phyloP scores from a whole-genome alignment of 2,797 vertebrate species.

The Pantherophis alleghaniensis region DNA sequence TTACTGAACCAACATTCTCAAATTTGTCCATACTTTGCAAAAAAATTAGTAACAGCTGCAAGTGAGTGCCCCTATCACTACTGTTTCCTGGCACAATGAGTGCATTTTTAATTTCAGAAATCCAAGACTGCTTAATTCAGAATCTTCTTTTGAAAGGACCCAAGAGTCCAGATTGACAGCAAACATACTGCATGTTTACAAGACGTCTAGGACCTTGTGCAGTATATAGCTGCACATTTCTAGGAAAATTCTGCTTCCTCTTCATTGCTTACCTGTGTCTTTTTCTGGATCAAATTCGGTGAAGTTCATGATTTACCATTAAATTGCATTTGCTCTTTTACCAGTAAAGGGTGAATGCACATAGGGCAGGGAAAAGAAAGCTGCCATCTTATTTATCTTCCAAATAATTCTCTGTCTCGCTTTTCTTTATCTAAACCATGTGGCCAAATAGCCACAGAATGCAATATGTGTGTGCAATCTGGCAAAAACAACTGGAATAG shows the following conservation, averaged over 20 bases:
- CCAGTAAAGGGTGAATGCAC: constrained; percentile 65
- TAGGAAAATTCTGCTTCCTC: constrained; percentile 76
- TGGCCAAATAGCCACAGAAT: constrained; percentile 62
- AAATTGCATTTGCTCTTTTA: constrained; percentile 71
- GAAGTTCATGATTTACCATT: constrained; percentile 69
- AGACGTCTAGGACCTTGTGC: constrained; percentile 63
- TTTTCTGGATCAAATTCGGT: constrained; percentile 72
- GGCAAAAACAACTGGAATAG: constrained; percentile 64
- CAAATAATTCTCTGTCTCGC: constrained; percentile 4
- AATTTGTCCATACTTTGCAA: constrained; percentile 90
- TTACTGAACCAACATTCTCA: constrained; percentile 83
- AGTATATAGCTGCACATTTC: constrained; percentile 67
- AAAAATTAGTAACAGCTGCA: constrained; percentile 86
- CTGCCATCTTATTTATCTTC: constrained; percentile 16
- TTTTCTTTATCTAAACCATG: constrained; percentile 50
- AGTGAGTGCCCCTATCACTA: constrained; percentile 74
- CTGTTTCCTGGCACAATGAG: constrained; percentile 53
- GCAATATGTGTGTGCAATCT: constrained; percentile 51
- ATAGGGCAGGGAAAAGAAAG: neutral
- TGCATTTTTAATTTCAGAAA: constrained; percentile 49
- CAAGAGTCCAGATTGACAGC: constrained; percentile 45
- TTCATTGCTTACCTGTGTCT: constrained; percentile 74
- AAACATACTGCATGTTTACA: constrained; percentile 46
- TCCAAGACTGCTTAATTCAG: constrained; percentile 39
- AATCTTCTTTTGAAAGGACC: constrained; percentile 49